Evolutionary conservation across 2,888 invertebrate genomes (phyloP), one percentile per base, ranked within the genome.

Genomic region (Fragum fragum): DNA sequence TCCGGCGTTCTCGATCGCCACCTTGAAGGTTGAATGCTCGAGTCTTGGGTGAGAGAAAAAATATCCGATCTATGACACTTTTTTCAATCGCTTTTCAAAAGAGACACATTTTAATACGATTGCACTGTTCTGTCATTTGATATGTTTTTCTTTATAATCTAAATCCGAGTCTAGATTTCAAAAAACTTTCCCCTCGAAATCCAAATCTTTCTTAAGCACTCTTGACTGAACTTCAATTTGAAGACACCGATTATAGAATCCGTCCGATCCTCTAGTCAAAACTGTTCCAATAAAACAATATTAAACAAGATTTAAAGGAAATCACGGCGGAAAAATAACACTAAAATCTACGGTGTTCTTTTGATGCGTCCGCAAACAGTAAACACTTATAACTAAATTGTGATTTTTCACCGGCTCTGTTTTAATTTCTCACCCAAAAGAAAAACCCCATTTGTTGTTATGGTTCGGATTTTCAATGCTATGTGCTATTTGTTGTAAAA

Each of bases 1-100:
- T 32, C 55, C 70, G 0, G 69, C 78, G 73, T 83, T 76, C 26
- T 80, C 77, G 78, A 86, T 81, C 75, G 85, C 86, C 86, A 86
- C 81, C 39, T 79, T 85, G 77, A 70, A 28, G 29, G 74, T 59
- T 52, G 23, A 28, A 61, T 26, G 73, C 66, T 63, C 63, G 61
- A 53, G 28, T 55, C 73, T 57, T 23, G 29, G 26, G n/a, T 32
- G n/a, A 61, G n/a, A 61, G 61, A 26, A 29, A 61, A 32, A 61
- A 47, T 47, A 47, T 47, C 47, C 47, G 16, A 36, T 36, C 32
- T 9, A 3, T 36, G 9, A 36, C 32, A 36, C 32, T 36, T 9
- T 36, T 36, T 9, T 36, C 32, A 9, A 36, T 9, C 3, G 32
- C 32, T 36, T 36, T 36, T 36, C 32, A 36, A 36, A 36, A 36